These are phyloP conservation scores for Mastomys coucha DNA, from an alignment of 2,113 vertebrate species.

Conservation along the genomic window DNA sequence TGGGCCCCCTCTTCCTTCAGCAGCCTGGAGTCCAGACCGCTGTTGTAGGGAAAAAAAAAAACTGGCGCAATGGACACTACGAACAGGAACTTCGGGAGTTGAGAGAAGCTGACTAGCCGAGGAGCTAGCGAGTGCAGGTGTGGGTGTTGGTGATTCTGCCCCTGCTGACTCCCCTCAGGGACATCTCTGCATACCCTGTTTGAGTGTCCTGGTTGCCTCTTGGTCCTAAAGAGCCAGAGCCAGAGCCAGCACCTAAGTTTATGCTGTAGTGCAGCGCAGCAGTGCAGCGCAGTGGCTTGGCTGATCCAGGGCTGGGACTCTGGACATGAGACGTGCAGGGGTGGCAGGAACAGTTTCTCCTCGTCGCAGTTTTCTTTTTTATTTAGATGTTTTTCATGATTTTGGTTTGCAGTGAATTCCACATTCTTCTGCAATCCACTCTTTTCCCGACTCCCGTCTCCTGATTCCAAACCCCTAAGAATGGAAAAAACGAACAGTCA, in stretches of 20 bases:
- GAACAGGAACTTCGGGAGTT: background rate
- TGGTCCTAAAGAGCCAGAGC: background rate
- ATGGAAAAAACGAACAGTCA: background rate
- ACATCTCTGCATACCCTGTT: rapidly evolving
- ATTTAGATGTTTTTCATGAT: background rate
- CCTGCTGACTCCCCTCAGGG: background rate
- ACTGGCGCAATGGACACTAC: background rate
- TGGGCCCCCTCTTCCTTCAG: rapidly evolving
- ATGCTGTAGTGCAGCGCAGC: rapidly evolving
- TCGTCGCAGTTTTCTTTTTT: background rate
- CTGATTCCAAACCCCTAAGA: background rate
- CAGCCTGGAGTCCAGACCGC: background rate
- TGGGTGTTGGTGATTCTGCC: background rate
- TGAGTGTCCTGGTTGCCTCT: background rate
- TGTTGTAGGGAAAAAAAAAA: background rate
- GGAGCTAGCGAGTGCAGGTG: background rate
- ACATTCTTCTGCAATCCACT: background rate
- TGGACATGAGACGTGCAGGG: rapidly evolving
- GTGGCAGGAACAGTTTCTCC: background rate
- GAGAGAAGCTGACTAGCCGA: background rate
- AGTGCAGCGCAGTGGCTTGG: rapidly evolving
- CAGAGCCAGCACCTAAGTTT: background rate
- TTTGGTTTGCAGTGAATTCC: background rate
- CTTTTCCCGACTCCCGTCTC: background rate
- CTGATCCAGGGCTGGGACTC: background rate